phyloP scores from a whole-genome alignment of 2,888 invertebrate species.

The Perdita meconis region DNA sequence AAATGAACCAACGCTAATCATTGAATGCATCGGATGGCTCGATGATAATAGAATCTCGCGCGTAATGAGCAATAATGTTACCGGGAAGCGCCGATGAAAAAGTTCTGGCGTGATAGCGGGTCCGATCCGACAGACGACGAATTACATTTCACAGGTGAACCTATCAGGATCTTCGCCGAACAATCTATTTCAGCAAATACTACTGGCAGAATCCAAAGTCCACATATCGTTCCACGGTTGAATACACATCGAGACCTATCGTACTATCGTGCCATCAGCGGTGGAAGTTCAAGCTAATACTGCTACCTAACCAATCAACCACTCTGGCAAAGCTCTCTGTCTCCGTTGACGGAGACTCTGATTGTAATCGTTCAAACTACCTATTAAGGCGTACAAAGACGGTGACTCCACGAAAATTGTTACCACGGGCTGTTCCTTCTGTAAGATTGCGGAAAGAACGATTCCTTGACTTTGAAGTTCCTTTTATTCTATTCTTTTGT shows the following conservation, averaged over 20 bases:
- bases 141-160: conserved; percentile 42
- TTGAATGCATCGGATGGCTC: not conserved
- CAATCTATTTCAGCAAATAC: conserved; percentile 69
- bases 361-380: conserved; percentile 25
- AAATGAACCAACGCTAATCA: not conserved
- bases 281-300: conserved; percentile 67
- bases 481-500: too few relatives aligned
- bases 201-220: conserved; percentile 64
- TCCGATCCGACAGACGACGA: conserved; percentile 33
- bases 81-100: not conserved
- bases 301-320: conserved; percentile 68
- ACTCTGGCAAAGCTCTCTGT: conserved; percentile 30
- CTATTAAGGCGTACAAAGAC: not conserved
- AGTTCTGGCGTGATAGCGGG: not conserved
- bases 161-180: conserved; percentile 51
- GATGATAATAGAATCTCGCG: not conserved
- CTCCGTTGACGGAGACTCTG: conserved; percentile 32
- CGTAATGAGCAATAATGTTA: not conserved
- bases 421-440: not conserved
- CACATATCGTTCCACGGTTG: conserved; percentile 67
- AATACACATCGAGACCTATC: conserved; percentile 51
- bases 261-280: conserved; percentile 40
- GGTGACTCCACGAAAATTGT: not conserved
- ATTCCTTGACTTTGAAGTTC: not conserved
- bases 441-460: not conserved